These are phyloP conservation scores for Aegotheles bennettii DNA, from an alignment of 2,113 vertebrate genomes.

Conservation along the genomic window DNA sequence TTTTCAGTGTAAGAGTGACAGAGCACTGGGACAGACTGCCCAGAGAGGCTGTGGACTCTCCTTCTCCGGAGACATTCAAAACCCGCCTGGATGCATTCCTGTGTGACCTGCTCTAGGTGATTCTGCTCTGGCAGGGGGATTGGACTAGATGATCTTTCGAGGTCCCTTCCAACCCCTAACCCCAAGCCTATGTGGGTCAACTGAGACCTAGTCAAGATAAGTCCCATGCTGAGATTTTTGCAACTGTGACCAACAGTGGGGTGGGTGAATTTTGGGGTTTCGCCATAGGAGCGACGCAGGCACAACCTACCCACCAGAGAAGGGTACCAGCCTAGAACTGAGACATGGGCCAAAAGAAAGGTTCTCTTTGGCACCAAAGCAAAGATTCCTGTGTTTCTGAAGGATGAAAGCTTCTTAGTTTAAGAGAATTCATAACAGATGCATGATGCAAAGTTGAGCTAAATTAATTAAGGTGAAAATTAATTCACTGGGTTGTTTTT, in stretches of 20 bases:
- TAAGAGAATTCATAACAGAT: neutral
- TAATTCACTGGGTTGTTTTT: neutral
- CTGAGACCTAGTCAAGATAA: too few relatives aligned
- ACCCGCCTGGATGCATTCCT: too few relatives aligned
- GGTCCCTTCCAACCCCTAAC: too few relatives aligned
- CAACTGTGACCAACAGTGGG: neutral
- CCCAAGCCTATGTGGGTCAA: neutral
- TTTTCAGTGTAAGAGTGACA: too few relatives aligned
- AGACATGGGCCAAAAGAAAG: neutral
- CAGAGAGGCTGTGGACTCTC: too few relatives aligned
- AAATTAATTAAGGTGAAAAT: neutral
- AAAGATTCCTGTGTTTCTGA: neutral
- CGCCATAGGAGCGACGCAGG: neutral
- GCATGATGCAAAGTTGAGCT: neutral
- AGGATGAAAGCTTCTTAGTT: neutral
- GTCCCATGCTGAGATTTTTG: neutral
- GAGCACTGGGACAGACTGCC: too few relatives aligned
- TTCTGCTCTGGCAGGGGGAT: too few relatives aligned
- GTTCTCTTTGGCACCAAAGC: neutral
- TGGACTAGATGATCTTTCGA: too few relatives aligned
- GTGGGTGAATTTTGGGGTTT: neutral
- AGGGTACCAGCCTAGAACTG: neutral
- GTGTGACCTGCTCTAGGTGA: too few relatives aligned
- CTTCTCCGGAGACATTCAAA: too few relatives aligned
- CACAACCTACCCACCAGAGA: neutral